A percentile compares a stretch with the other conserved stretches of the same genome.
phyloP scores from a whole-genome alignment of 1,140 invertebrate genomes.

The Mactra quadrangularis region DNA sequence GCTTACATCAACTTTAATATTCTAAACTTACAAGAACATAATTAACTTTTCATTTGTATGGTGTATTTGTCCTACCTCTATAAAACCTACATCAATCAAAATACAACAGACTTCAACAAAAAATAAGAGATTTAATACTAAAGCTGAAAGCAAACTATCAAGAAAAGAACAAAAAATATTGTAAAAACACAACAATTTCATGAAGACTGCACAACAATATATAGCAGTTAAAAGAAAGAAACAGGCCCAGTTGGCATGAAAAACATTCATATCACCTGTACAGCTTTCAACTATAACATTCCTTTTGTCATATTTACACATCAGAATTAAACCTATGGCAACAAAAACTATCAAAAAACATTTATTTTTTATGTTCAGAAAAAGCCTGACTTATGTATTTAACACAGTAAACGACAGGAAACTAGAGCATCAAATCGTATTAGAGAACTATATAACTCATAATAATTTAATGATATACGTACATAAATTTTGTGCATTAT shows the following conservation, averaged over 20 bases:
- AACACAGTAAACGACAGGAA: too few relatives aligned
- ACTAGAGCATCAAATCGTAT: too few relatives aligned
- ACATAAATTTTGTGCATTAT: background rate
- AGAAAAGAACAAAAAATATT: slow-evolving; percentile 5
- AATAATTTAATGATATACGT: background rate
- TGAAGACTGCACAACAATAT: slow-evolving; percentile 26
- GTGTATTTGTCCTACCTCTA: slow-evolving; percentile 34
- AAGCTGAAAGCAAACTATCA: slow-evolving; percentile 31
- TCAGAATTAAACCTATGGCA: background rate
- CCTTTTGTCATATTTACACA: background rate
- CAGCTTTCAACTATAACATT: slow-evolving; percentile 2
- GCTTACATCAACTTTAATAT: too few relatives aligned
- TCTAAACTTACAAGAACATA: too few relatives aligned
- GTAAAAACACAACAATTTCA: slow-evolving; percentile 14
- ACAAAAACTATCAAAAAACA: background rate
- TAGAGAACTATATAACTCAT: too few relatives aligned
- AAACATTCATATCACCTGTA: slow-evolving; percentile 20
- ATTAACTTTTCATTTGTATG: background rate
- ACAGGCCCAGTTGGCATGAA: background rate
- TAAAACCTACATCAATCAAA: background rate
- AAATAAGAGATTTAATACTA: slow-evolving; percentile 6
- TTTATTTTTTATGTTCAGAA: slow-evolving; percentile 5
- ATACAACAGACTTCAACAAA: background rate
- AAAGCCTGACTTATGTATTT: background rate
- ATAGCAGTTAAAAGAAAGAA: slow-evolving; percentile 31